These are phyloP conservation scores for Sebastes oblongus DNA, from an alignment of 2,797 vertebrate genomes.

Conservation along the genomic window DNA sequence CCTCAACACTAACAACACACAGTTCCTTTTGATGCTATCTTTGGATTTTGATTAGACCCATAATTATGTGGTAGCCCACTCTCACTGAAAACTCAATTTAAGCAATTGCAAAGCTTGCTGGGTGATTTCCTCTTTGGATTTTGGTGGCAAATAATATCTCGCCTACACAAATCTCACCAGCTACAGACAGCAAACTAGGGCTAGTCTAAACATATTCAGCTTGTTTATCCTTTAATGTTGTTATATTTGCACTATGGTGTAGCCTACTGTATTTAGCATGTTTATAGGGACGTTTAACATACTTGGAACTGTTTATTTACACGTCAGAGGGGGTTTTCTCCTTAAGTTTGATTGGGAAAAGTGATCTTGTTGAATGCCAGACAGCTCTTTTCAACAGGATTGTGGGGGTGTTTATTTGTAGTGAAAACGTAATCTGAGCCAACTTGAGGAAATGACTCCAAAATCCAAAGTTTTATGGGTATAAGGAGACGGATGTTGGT, in stretches of 20 bases:
- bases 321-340: neutral
- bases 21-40: conserved; percentile 50
- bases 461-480: neutral
- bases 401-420: neutral
- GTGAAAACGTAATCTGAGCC: conserved; percentile 2
- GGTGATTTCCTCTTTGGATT: conserved; percentile 25
- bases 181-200: neutral
- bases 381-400: neutral
- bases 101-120: conserved; percentile 10
- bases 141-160: neutral
- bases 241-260: neutral
- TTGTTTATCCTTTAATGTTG: neutral
- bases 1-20: neutral
- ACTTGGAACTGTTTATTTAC: neutral
- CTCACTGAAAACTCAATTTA: conserved; percentile 26
- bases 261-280: neutral
- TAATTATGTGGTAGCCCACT: conserved; percentile 55
- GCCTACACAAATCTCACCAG: neutral
- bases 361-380: neutral
- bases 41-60: conserved; percentile 58
- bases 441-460: conserved; percentile 10
- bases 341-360: neutral
- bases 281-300: neutral
- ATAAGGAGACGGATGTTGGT: neutral
- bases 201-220: neutral